Conservation (phyloP, 2,888 invertebrate species). For the Nebria brevicollis region DNA sequence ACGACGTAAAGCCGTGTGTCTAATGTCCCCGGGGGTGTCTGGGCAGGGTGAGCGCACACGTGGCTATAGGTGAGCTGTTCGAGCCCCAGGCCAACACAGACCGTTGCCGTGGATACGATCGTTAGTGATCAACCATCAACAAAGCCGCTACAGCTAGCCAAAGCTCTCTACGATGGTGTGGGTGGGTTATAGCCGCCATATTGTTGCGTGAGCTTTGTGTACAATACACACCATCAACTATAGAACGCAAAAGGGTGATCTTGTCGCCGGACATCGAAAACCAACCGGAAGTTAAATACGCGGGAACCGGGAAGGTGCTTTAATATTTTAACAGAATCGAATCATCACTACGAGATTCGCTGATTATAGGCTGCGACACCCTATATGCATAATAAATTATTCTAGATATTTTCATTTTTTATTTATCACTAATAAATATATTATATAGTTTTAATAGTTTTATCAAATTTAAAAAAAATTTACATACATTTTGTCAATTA, state of each 20-base stretch:
- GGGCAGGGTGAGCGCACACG: constrained; percentile 4
- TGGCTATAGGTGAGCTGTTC: neutral
- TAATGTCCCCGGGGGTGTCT: neutral
- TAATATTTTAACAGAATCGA: neutral
- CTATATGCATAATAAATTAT: neutral
- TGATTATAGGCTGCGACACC: neutral
- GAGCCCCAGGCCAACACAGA: constrained; percentile 17
- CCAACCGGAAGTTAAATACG: neutral
- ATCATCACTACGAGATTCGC: neutral
- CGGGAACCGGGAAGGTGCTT: neutral
- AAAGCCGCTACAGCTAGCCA: constrained; percentile 11
- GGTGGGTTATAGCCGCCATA: neutral
- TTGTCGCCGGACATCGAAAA: neutral
- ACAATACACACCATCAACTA: neutral
- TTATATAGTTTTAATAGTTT: no score
- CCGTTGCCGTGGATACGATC: constrained; percentile 26
- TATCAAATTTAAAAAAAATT: no score
- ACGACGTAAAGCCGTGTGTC: neutral
- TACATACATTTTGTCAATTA: no score
- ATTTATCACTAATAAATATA: no score
- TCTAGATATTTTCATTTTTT: no score
- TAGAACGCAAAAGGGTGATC: neutral
- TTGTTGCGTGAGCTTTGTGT: neutral
- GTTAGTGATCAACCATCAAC: constrained; percentile 38
- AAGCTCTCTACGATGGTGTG: neutral